phyloP scores from a whole-genome alignment of 2,113 vertebrate species.

The Cricetomys ansorgei region DNA sequence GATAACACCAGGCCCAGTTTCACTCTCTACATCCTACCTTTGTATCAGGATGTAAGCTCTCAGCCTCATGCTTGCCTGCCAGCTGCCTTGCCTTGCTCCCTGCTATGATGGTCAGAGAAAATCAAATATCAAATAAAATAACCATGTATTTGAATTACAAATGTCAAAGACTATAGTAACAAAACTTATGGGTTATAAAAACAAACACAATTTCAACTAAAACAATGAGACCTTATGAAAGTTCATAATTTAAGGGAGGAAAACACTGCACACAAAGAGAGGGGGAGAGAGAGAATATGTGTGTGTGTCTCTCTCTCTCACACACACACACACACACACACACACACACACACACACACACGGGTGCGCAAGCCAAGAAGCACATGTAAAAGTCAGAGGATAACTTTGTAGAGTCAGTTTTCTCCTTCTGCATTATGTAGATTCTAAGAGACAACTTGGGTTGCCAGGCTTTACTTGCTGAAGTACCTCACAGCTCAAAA shows the following conservation, averaged over 20 bases:
- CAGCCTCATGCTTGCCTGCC: not conserved
- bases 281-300: not conserved
- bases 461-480: not conserved
- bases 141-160: not conserved
- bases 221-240: not conserved
- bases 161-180: not conserved
- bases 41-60: not conserved
- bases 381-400: not conserved
- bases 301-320: too few species aligned
- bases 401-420: not conserved
- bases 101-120: not conserved
- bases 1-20: not conserved
- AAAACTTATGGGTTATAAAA: not conserved
- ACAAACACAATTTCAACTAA: not conserved
- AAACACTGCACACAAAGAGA: not conserved
- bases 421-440: not conserved
- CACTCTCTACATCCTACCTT: not conserved
- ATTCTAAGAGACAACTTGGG: not conserved
- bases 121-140: not conserved
- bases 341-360: too few species aligned
- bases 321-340: too few species aligned
- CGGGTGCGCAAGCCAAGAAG: not conserved
- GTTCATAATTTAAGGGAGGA: not conserved
- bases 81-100: not conserved
- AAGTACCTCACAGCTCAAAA: not conserved